Percentiles rank a stretch among this genome's conserved stretches.
Evolutionary conservation across 2,113 vertebrate genomes (phyloP).

Genomic region (Saccopteryx leptura): DNA sequence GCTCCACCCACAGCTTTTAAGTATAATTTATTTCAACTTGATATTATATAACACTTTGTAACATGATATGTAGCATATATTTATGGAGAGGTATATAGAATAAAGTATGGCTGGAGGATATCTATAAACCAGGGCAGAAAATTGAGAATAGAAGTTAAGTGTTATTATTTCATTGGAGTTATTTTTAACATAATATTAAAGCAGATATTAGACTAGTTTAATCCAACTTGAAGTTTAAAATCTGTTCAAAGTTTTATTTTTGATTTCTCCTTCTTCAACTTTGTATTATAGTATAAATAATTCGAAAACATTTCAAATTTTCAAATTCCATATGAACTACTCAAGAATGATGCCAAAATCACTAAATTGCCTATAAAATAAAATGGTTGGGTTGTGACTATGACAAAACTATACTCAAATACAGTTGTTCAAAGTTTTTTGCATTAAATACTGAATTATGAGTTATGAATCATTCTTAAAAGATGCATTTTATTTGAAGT

Average conservation of each 20-base stretch:
- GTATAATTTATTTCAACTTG: constrained; percentile 4
- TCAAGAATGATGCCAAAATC: constrained; percentile 53
- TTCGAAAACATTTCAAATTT: constrained; percentile 71
- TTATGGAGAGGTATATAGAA: not conserved
- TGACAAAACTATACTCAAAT: constrained; percentile 42
- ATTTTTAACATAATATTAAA: not conserved
- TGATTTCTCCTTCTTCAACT: constrained; percentile 27
- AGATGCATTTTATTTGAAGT: constrained; percentile 71
- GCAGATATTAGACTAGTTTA: not conserved
- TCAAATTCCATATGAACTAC: constrained; percentile 65
- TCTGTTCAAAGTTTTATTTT: not conserved
- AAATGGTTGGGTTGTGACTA: constrained; percentile 41
- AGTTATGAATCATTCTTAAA: constrained; percentile 76
- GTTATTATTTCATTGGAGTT: not conserved
- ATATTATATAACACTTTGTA: not conserved
- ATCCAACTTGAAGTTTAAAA: not conserved
- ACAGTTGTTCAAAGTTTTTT: constrained; percentile 68
- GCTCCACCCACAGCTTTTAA: not conserved
- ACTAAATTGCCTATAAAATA: constrained; percentile 74
- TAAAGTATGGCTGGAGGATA: not conserved
- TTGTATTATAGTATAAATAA: constrained; percentile 66
- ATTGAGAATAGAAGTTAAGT: not conserved
- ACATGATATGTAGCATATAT: not conserved
- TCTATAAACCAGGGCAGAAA: not conserved
- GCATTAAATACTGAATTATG: constrained; percentile 70